Percentiles rank a stretch among this genome's conserved stretches.
These are phyloP conservation scores for Percopsis omiscomaycus DNA, from an alignment of 2,797 vertebrate genomes.

Conservation along the genomic window DNA sequence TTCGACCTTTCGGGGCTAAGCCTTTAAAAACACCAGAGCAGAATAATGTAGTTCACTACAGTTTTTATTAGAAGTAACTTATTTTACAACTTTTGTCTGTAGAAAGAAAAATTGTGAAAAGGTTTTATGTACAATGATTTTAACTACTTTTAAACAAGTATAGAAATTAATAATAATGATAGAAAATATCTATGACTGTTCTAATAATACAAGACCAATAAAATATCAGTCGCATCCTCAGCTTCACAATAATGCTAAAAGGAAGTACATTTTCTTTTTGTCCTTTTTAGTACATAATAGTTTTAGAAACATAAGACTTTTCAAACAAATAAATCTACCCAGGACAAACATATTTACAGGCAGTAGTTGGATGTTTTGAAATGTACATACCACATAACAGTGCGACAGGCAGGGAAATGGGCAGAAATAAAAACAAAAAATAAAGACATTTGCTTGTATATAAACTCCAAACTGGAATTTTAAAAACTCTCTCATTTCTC, in stretches of 20 bases:
- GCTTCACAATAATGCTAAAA: slow-evolving; percentile 80
- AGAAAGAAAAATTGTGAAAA: slow-evolving; percentile 76
- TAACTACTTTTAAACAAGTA: slow-evolving; percentile 83
- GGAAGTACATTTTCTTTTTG: slow-evolving; percentile 84
- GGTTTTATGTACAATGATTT: slow-evolving; percentile 78
- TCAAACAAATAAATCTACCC: slow-evolving; percentile 79
- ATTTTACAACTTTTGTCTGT: slow-evolving; percentile 79
- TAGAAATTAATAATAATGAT: slow-evolving; percentile 77
- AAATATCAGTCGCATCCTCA: slow-evolving; percentile 75
- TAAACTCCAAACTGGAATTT: slow-evolving; percentile 49
- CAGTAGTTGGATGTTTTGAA: slow-evolving; percentile 70
- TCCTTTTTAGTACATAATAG: slow-evolving; percentile 84
- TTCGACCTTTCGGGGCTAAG: too few species aligned
- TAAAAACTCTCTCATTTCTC: slow-evolving; percentile 33
- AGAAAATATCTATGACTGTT: slow-evolving; percentile 77
- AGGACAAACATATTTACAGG: slow-evolving; percentile 82
- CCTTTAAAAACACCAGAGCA: slow-evolving; percentile 50
- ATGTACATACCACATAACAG: slow-evolving; percentile 75
- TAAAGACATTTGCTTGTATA: slow-evolving; percentile 43
- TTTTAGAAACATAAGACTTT: slow-evolving; percentile 83
- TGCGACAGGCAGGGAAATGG: slow-evolving; percentile 61
- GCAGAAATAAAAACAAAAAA: slow-evolving; percentile 44
- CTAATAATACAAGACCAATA: slow-evolving; percentile 76
- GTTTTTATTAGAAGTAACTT: slow-evolving; percentile 82
- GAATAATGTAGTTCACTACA: slow-evolving; percentile 76